Percentiles rank a stretch among this genome's conserved stretches.
These are phyloP conservation scores for Styela clava DNA, from an alignment of 23 tunicate species.

Conservation along the genomic window DNA sequence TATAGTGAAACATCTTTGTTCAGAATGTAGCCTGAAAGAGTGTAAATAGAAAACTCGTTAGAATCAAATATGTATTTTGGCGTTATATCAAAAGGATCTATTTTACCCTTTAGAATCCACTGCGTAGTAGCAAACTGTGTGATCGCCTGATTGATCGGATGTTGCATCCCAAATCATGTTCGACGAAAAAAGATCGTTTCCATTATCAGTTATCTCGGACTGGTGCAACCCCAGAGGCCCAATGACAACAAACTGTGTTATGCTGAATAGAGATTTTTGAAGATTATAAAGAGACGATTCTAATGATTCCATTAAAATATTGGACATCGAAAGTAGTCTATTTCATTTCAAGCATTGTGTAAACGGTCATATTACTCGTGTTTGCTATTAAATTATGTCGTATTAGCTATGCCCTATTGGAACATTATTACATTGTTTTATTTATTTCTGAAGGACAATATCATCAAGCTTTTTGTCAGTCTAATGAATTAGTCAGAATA, in stretches of 20 bases:
- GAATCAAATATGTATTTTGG: not conserved
- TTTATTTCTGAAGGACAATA: too few species aligned
- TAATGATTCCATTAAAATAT: too few species aligned
- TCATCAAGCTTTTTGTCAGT: too few species aligned
- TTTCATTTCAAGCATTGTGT: not conserved
- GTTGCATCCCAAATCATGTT: not conserved
- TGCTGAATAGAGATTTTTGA: too few species aligned
- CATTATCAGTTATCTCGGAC: not conserved
- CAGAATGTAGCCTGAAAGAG: not conserved
- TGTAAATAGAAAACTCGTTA: not conserved
- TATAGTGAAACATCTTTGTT: not conserved
- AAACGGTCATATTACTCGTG: not conserved
- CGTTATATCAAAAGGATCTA: not conserved
- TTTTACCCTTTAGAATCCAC: constrained; percentile 3
- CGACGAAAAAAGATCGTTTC: not conserved
- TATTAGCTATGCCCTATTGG: not conserved
- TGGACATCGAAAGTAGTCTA: not conserved
- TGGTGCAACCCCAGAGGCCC: constrained; percentile 4
- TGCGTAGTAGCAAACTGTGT: constrained; percentile 14
- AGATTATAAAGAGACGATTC: too few species aligned
- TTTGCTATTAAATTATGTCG: not conserved
- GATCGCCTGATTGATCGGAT: not conserved
- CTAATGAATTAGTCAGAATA: too few species aligned
- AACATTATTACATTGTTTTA: too few species aligned
- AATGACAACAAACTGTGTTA: not conserved